phyloP scores from a whole-genome alignment of 2,888 invertebrate genomes.

The Campoletis raptor region DNA sequence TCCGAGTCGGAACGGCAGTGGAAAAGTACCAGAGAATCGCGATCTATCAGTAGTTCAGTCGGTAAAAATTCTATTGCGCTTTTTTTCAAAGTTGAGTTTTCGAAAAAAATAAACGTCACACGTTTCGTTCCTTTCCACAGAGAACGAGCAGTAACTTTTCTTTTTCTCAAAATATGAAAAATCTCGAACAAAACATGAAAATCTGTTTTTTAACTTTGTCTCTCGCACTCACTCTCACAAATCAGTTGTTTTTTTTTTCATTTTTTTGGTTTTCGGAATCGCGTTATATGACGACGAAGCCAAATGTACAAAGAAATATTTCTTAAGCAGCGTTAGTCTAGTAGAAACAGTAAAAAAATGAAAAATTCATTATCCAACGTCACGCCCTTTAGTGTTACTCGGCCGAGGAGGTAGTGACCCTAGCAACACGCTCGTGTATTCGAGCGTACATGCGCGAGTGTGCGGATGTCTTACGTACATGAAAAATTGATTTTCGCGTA shows the following conservation, averaged over 20 bases:
- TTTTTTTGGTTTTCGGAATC: neutral
- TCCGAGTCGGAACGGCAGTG: neutral
- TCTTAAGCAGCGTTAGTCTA: neutral
- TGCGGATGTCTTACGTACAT: neutral
- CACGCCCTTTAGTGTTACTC: neutral
- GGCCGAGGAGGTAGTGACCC: neutral
- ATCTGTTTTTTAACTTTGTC: too few species aligned
- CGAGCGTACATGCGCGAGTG: neutral
- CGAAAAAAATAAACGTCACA: too few species aligned
- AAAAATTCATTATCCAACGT: neutral
- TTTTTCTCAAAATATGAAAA: too few species aligned
- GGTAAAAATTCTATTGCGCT: too few species aligned
- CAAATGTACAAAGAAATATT: neutral
- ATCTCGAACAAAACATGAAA: too few species aligned
- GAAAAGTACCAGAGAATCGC: neutral
- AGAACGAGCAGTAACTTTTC: too few species aligned
- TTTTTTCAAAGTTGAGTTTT: too few species aligned
- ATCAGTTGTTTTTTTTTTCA: neutral
- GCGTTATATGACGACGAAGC: neutral
- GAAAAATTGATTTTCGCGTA: constrained; percentile 2
- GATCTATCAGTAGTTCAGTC: too few species aligned
- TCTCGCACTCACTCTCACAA: too few species aligned
- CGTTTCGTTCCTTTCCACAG: too few species aligned
- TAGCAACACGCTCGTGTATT: neutral
- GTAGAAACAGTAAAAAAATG: neutral